Base-by-base conservation (phyloP, 1,140 invertebrate species). In the Heliconius himera region DNA sequence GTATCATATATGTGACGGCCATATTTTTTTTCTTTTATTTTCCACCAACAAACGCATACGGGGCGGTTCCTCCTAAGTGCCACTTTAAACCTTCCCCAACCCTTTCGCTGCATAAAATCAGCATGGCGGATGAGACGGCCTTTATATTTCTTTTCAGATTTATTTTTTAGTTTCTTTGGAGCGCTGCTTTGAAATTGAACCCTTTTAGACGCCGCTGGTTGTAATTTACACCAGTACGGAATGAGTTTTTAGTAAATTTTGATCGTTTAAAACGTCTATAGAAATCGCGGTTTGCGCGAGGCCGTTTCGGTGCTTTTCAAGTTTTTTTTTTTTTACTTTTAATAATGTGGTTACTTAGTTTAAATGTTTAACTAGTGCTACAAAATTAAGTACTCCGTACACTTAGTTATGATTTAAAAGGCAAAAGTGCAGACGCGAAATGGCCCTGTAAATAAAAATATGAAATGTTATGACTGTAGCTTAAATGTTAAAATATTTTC, bases 41-140 rank as follows among this genome's bases (percentile, higher is more conserved):
- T 86, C 84, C 79, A 49, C 77, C 80, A 85, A 88, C 85, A 83
- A 89, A 85, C 86, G 84, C 87, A 81, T 83, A 82, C 87, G 90
- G 91, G 91, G 91, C 91, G 91, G 91, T 91, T 86, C 91, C 86
- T 85, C 49, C 70, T 78, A 85, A 93, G 91, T 87, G 85, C 76
- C 88, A 91, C 91, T 93, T 90, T 87, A 66, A 90, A 87, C 86
- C 86, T 84, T 83, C 89, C 89, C 90, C 89, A 89, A 90, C 89
- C 91, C 90, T 89, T 91, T 88, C 84, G 87, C 80, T 87, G 89
- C 89, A 89, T 88, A 88, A 93, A 91, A 93, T 92, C 90, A 92
- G 87, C 87, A 92, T 93, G 91, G 91, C 91, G 91, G 90, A 91
- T 91, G 88, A 87, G 86, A 84, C 89, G 83, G 82, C 84, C 88